Percentiles rank a stretch among this genome's conserved stretches.
phyloP scores from a whole-genome alignment of 2,888 invertebrate species.

The Torymus auratus region DNA sequence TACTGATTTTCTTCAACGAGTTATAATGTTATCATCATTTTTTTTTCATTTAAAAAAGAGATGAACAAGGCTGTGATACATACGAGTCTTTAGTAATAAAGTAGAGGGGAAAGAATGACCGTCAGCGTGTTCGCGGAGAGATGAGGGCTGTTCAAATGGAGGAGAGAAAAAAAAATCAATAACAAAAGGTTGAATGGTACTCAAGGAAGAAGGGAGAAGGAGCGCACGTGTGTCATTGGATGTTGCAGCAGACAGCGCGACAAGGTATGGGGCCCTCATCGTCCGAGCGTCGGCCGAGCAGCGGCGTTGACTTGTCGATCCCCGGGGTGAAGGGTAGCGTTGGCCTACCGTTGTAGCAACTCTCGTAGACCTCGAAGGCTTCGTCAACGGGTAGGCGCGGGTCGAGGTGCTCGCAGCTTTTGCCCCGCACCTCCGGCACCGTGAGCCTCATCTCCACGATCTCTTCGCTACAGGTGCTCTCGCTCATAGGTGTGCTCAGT shows the following conservation, averaged over 20 bases:
- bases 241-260: slow-evolving; percentile 71
- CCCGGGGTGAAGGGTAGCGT: slow-evolving; percentile 61
- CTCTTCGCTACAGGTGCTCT: slow-evolving; percentile 63
- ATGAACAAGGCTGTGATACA: neutral
- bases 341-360: slow-evolving; percentile 65
- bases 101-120: no score
- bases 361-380: slow-evolving; percentile 74
- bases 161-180: slow-evolving; percentile 29
- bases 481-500: slow-evolving; percentile 52
- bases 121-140: no score
- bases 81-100: no score
- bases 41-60: slow-evolving; percentile 4
- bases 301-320: slow-evolving; percentile 54
- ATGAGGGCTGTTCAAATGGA: neutral
- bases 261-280: slow-evolving; percentile 68
- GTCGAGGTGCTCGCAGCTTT: slow-evolving; percentile 1
- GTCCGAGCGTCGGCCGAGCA: slow-evolving; percentile 7
- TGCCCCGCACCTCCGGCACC: slow-evolving; percentile 58
- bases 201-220: slow-evolving; percentile 34
- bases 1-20: slow-evolving; percentile 17
- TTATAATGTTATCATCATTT: neutral
- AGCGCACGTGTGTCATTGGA: slow-evolving; percentile 67
- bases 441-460: slow-evolving; percentile 66
- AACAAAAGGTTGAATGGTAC: slow-evolving; percentile 41
- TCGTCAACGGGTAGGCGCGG: slow-evolving; percentile 69